A percentile compares a stretch with the other conserved stretches of the same genome.
These are phyloP conservation scores for Simalia tracyae DNA, from an alignment of 2,797 vertebrate species.

Conservation along the genomic window DNA sequence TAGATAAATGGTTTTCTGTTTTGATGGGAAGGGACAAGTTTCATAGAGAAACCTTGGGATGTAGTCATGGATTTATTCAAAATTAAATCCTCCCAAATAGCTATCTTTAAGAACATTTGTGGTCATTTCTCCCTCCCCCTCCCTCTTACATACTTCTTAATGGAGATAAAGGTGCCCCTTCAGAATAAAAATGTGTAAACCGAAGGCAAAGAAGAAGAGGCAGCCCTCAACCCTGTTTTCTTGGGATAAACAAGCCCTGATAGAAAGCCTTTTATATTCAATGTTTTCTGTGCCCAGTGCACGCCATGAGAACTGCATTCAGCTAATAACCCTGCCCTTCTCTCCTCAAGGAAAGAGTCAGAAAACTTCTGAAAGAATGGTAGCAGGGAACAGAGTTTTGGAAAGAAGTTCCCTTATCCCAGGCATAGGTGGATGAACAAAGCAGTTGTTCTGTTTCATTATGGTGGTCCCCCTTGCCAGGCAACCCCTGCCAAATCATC, in stretches of 20 bases:
- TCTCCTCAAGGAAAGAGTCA: background rate
- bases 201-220: background rate
- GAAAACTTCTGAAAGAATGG: constrained; percentile 30
- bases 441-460: constrained; percentile 52
- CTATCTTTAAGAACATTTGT: background rate
- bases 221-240: background rate
- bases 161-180: constrained; percentile 13
- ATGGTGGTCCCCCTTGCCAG: constrained; percentile 24
- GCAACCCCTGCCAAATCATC: constrained; percentile 56
- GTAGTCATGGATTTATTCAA: background rate
- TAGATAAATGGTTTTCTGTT: background rate
- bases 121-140: background rate
- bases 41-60: background rate
- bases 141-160: background rate
- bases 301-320: constrained; percentile 14
- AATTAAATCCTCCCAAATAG: constrained; percentile 1
- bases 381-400: constrained; percentile 14
- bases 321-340: background rate
- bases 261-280: constrained; percentile 34
- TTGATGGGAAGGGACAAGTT: background rate
- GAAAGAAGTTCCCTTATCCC: constrained; percentile 39
- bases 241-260: background rate
- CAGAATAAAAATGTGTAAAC: background rate
- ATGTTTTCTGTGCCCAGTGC: constrained; percentile 19
- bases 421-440: constrained; percentile 40